Evolutionary conservation across 2,113 vertebrate genomes (phyloP), one percentile per base, ranked within the genome.

Genomic region (Phrynosoma blainvillii): DNA sequence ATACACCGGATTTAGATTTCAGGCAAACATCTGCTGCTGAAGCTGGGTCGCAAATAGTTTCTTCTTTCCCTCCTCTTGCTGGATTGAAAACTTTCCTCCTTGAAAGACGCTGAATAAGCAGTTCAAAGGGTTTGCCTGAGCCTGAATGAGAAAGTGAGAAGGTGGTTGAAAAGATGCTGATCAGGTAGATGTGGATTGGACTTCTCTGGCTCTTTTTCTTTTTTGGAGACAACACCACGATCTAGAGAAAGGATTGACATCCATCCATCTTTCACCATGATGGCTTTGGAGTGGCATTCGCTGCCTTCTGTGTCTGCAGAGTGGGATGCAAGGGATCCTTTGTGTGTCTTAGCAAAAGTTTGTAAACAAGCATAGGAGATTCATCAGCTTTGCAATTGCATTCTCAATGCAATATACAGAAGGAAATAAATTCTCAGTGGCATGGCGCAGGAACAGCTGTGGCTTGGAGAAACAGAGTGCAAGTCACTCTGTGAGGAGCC

Each of bases 1-100:
- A 87, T 92, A 84, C 88, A 86, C 93, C 94, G 97, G 98, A 97
- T 98, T 98, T 98, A 97, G 96, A 94, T 97, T 96, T 96, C 94
- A 94, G 88, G 95, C 96, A 82, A 92, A 95, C 97, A 96, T 95
- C 96, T 96, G 93, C 93, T 91, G 91, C 93, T 70, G 88, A 85
- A 81, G 89, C 93, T 90, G 87, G 88, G 79, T 87, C 0, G 0
- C 81, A 9, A 79, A 78, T 36, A 14, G 87, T 65, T 88, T 66
- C 54, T 89, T 52, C 62, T 52, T 30, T 32, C 62, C 59, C 20
- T 75, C 12, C 4, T 56, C 87, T 87, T 88, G 85, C 89, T 16
- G 2, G 86, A 56, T 11, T 52, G 89, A 89, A 88, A 87, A 62
- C 40, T 27, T 73, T 79, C 71, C 52, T 62, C 73, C 68, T 81